Conservation (phyloP, 2,888 invertebrate genomes). For the Pemphredon lugubris region DNA sequence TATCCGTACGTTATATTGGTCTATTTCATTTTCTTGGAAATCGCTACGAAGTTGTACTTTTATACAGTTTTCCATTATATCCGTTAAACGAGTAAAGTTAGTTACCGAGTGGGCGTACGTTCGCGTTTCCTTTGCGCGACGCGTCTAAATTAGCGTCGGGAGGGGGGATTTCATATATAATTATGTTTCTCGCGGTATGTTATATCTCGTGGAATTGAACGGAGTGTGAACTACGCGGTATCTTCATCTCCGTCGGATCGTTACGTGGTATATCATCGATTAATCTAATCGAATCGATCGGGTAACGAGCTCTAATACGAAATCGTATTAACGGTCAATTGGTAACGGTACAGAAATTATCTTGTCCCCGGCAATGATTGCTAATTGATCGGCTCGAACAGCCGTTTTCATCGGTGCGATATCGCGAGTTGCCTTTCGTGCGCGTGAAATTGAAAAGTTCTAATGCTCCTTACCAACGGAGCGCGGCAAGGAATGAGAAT, state of each 20-base stretch:
- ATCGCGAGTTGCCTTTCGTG: constrained; percentile 8
- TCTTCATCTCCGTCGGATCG: constrained; percentile 56
- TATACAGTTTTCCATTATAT: no score
- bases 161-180: constrained; percentile 11
- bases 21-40: no score
- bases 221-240: constrained; percentile 44
- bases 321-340: constrained; percentile 65
- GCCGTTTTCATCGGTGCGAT: constrained; percentile 12
- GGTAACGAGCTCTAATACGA: constrained; percentile 67
- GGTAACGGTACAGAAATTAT: constrained; percentile 70
- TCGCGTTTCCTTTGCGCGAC: no score
- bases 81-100: no score
- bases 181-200: constrained; percentile 20
- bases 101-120: no score
- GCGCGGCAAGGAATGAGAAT: neutral
- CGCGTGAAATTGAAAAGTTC: constrained; percentile 7
- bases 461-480: neutral
- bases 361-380: constrained; percentile 52
- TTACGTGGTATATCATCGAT: constrained; percentile 63
- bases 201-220: constrained; percentile 20
- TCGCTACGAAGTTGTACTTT: no score
- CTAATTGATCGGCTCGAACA: constrained; percentile 59
- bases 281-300: constrained; percentile 71
- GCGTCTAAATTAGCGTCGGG: constrained; percentile 2
- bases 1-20: no score